These are phyloP conservation scores for Dipodomys ordii DNA, from an alignment of 2,113 vertebrate species.

Conservation along the genomic window DNA sequence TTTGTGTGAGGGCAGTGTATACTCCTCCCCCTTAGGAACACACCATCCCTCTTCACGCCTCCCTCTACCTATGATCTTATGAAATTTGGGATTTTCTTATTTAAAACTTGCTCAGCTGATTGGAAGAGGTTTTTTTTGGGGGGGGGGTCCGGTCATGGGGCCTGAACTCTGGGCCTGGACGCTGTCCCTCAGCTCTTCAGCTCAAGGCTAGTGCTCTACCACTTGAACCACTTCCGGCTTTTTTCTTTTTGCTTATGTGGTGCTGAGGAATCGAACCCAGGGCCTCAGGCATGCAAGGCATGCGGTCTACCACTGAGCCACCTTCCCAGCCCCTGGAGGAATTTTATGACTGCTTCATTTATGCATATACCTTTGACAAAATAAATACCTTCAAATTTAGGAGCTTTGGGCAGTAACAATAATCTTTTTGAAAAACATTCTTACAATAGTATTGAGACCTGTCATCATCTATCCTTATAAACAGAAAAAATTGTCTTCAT, in stretches of 20 bases:
- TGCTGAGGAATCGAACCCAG: too few species aligned
- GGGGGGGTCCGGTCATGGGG: too few species aligned
- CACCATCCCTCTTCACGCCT: background rate
- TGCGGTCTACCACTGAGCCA: too few species aligned
- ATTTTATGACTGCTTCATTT: background rate
- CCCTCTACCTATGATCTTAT: background rate
- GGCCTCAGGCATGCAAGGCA: too few species aligned
- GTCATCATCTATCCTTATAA: background rate
- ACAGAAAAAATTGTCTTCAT: background rate
- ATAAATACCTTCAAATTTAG: slow-evolving; percentile 28
- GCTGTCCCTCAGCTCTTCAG: too few species aligned
- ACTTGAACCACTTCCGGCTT: too few species aligned
- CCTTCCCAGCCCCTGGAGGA: too few species aligned
- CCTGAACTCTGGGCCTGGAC: too few species aligned
- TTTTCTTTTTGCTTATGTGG: too few species aligned
- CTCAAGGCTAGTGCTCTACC: too few species aligned
- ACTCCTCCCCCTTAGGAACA: too few species aligned
- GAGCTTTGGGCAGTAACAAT: slow-evolving; percentile 21
- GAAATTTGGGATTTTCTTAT: background rate
- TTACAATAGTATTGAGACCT: background rate
- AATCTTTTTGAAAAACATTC: slow-evolving; percentile 8
- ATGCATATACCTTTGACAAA: background rate
- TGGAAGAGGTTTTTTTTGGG: too few species aligned
- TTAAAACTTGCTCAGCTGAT: background rate
- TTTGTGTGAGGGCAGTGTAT: background rate